Base-by-base conservation (phyloP, 2,113 vertebrate species). In the Parus major region DNA sequence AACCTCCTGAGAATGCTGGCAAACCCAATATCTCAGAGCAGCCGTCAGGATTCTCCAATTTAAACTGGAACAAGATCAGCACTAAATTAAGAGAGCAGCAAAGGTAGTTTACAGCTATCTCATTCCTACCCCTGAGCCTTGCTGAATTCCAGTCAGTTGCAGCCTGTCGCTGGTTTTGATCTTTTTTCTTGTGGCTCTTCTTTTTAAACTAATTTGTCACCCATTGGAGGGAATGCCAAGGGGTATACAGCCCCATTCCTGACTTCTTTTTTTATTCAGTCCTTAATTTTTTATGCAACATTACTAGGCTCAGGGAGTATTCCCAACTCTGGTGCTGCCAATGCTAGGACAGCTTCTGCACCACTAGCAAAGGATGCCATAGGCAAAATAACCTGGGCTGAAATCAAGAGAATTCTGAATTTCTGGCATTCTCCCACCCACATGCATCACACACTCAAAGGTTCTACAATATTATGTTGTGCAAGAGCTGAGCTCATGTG, bases 1-100 rank as follows among this genome's bases (percentile, higher is more conserved):
- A 94, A 91, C 36, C 83, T 93, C 83, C 25, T 89, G 91, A 91
- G 89, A 92, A 78, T 2, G 7, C 72, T 69, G 65, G 83, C 49
- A 92, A 84, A 35, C 72, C 36, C 65, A 95, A 23, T 86, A 95
- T 93, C 81, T 84, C 83, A 53, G 56, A 95, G 57, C 72, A 96
- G 91, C 83, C 91, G 3, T 79, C 78, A 82, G 49, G 65, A 93
- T 89, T 75, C 77, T 84, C 77, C 63, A 89, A 12, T 88, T 92
- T 81, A 88, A 90, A 50, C 69, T 70, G 72, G 52, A 92, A 72
- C 61, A 82, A 87, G 91, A 87, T 71, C 66, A 85, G 61, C 69
- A 65, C 77, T 71, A 91, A 92, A 88, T 86, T 92, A 94, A 79
- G 77, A 86, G 49, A 87, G 36, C 53, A 85, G 86, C 44, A 90